phyloP scores from a whole-genome alignment of 2,797 vertebrate genomes.

The Labroides dimidiatus region DNA sequence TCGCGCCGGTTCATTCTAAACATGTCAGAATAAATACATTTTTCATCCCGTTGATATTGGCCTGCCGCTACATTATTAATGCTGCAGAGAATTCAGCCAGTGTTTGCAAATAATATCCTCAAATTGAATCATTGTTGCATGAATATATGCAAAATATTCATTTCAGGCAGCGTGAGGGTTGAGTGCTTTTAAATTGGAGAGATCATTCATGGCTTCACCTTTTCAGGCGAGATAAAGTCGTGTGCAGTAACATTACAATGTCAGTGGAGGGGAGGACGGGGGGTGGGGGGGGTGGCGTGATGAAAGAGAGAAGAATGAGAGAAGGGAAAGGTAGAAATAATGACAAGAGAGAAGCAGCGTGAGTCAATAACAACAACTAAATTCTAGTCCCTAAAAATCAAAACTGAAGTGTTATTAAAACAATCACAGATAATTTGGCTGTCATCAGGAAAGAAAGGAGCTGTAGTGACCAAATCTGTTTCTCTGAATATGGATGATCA shows the following conservation, averaged over 20 bases:
- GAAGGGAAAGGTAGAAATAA: slow-evolving; percentile 63
- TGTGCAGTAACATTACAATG: slow-evolving; percentile 98
- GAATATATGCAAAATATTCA: slow-evolving; percentile 99
- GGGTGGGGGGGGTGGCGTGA: slow-evolving; percentile 51
- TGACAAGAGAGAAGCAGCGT: slow-evolving; percentile 55
- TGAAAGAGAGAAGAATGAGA: slow-evolving; percentile 53
- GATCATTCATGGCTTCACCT: slow-evolving; percentile 99
- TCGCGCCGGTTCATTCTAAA: slow-evolving; percentile 79
- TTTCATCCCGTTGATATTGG: slow-evolving; percentile 90
- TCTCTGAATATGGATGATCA: no score
- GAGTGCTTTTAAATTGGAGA: slow-evolving; percentile 99
- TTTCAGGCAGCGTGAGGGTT: slow-evolving; percentile 99
- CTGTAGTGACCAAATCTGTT: no score
- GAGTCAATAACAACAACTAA: slow-evolving; percentile 66
- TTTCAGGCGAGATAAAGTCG: slow-evolving; percentile 99
- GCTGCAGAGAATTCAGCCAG: slow-evolving; percentile 92
- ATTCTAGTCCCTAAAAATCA: slow-evolving; percentile 54
- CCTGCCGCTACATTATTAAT: slow-evolving; percentile 88
- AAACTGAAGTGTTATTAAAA: no score
- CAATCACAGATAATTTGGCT: no score
- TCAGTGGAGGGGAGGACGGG: slow-evolving; percentile 86
- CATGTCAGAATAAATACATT: slow-evolving; percentile 83
- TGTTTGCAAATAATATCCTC: slow-evolving; percentile 99
- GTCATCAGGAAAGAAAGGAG: no score
- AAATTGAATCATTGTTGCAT: slow-evolving; percentile 99